A percentile compares a stretch with the other conserved stretches of the same genome.
phyloP scores from a whole-genome alignment of 1,140 invertebrate genomes.

The Drosophila ercepeae region DNA sequence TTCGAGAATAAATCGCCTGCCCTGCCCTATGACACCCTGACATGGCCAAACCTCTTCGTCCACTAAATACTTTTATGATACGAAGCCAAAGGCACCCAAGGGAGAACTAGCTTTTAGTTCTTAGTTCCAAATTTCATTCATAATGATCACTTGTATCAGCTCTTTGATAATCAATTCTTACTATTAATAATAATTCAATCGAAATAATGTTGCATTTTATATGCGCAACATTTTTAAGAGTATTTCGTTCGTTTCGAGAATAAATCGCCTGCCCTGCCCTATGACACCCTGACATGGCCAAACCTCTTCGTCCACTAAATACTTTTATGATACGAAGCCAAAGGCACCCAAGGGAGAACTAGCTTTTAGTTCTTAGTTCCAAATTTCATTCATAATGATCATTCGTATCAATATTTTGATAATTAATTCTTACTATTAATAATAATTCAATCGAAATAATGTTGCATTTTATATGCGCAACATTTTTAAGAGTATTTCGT shows the following conservation, averaged over 20 bases:
- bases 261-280: slow-evolving; percentile 79
- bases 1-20: slow-evolving; percentile 79
- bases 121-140: too few relatives aligned
- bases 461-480: slow-evolving; percentile 66
- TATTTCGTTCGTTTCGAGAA: slow-evolving; percentile 76
- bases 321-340: neutral
- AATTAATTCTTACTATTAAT: too few relatives aligned
- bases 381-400: too few relatives aligned
- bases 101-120: too few relatives aligned
- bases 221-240: slow-evolving; percentile 75
- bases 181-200: too few relatives aligned
- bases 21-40: slow-evolving; percentile 73
- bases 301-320: slow-evolving; percentile 1
- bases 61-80: neutral
- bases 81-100: too few relatives aligned
- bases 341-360: too few relatives aligned
- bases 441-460: too few relatives aligned
- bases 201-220: slow-evolving; percentile 65
- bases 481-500: slow-evolving; percentile 79
- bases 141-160: too few relatives aligned
- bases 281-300: slow-evolving; percentile 60
- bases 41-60: slow-evolving; percentile 23
- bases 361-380: too few relatives aligned
- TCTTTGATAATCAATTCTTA: too few relatives aligned
- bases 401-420: too few relatives aligned